Conservation (phyloP, 1,140 invertebrate genomes). For the Drosophila prosaltans region DNA sequence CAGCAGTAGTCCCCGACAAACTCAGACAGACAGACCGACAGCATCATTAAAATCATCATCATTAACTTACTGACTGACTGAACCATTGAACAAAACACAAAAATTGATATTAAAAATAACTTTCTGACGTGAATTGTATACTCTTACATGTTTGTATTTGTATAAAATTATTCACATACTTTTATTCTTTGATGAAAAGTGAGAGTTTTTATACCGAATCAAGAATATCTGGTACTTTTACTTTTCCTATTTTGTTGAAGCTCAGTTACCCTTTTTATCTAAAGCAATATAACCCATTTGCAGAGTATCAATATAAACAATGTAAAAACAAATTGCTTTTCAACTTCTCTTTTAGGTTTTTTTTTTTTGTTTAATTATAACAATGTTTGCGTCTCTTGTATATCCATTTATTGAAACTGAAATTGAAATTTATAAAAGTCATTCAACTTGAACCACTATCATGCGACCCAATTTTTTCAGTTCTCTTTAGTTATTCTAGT, state of each 20-base stretch:
- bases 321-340: slow-evolving; percentile 1
- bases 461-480: slow-evolving; percentile 14
- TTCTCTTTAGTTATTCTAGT: slow-evolving; percentile 18
- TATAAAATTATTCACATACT: too few relatives aligned
- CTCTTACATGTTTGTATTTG: background rate
- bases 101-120: slow-evolving; percentile 14
- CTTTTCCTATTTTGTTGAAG: too few relatives aligned
- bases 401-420: slow-evolving; percentile 49
- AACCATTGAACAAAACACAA: slow-evolving; percentile 36
- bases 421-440: slow-evolving; percentile 56
- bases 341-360: slow-evolving; percentile 18
- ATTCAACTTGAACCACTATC: slow-evolving; percentile 67
- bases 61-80: slow-evolving; percentile 74
- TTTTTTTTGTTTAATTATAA: slow-evolving; percentile 53
- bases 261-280: background rate
- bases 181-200: too few relatives aligned
- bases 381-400: slow-evolving; percentile 40
- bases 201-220: too few relatives aligned
- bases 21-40: background rate
- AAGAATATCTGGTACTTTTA: too few relatives aligned
- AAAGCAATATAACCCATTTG: background rate
- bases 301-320: background rate
- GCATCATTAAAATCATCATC: slow-evolving; percentile 67
- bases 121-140: background rate
- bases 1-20: background rate